Evolutionary conservation across 2,888 invertebrate species (phyloP), one percentile per base, ranked within the genome.

Genomic region (Nemoura dubitans): DNA sequence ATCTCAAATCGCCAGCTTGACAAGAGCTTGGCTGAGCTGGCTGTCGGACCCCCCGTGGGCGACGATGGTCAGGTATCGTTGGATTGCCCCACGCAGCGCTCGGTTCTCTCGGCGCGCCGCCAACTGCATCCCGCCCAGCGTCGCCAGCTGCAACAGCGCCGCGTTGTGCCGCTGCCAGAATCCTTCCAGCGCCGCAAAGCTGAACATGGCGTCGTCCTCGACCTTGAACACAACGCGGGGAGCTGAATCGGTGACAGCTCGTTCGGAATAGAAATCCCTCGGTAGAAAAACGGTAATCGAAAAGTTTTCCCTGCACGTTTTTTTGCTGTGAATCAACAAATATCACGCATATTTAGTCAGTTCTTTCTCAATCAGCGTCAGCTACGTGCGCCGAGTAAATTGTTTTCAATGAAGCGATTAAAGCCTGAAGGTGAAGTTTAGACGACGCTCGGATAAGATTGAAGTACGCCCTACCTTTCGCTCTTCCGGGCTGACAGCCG

Each of bases 131-230:
- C 91, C 91, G 85, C 91, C 92, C 87, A 94, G 90, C 10, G 92
- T 92, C 36, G 93, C 92, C 83, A 92, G 92, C 89, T 94, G 94
- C 81, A 94, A 90, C 27, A 92, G 89, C 0, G 93, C 93, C 88
- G 93, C 92, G 90, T 94, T 95, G 86, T 93, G 94, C 16, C 94
- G 92, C 87, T 93, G 91, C 93, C 96, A 94, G 90, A 97, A 96
- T 89, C 94, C 95, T 88, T 95, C 95, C 92, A 96, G 92, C 90
- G 94, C 93, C 21, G 92, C 28, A 29, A 82, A 87, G 43, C 76
- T 26, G 26, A 85, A 59, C 1, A 87, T 77, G 0, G 76, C 86
- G 80, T 87, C 76, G 0, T 2, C 77, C 1, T 85, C 85, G 85
- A 85, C 76, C 6, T 14, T 21, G 0, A 86, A 83, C 27, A 36